phyloP scores from a whole-genome alignment of 2,113 vertebrate species.

The Indri indri region DNA sequence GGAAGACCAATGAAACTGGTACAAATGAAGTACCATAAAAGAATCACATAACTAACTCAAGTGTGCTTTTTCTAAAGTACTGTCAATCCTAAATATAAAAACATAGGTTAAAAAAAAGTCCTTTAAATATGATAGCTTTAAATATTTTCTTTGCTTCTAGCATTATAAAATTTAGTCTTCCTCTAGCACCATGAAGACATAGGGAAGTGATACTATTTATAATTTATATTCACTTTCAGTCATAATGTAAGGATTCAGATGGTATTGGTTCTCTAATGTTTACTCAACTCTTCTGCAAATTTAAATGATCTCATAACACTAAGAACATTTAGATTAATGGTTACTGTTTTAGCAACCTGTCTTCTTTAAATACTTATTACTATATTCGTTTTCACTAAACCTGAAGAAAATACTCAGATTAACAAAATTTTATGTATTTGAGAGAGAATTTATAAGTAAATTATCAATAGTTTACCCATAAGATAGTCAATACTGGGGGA shows the following conservation, averaged over 20 bases:
- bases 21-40: background rate
- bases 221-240: background rate
- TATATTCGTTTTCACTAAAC: conserved; percentile 32
- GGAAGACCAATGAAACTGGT: background rate
- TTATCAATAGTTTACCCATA: background rate
- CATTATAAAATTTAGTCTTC: background rate
- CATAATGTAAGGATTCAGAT: background rate
- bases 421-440: background rate
- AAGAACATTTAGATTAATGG: background rate
- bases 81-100: background rate
- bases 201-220: background rate
- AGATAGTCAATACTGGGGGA: background rate
- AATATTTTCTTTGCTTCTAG: background rate
- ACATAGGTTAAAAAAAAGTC: background rate
- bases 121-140: background rate
- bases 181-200: background rate
- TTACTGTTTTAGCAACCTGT: background rate
- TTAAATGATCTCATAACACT: conserved; percentile 5
- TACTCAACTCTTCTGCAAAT: background rate
- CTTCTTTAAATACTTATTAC: background rate
- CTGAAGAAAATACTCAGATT: background rate
- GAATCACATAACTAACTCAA: background rate
- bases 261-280: background rate
- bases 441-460: background rate
- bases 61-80: background rate